A percentile compares a stretch with the other conserved stretches of the same genome.
Conservation (phyloP, 2,888 invertebrate species). For the Troides aeacus region DNA sequence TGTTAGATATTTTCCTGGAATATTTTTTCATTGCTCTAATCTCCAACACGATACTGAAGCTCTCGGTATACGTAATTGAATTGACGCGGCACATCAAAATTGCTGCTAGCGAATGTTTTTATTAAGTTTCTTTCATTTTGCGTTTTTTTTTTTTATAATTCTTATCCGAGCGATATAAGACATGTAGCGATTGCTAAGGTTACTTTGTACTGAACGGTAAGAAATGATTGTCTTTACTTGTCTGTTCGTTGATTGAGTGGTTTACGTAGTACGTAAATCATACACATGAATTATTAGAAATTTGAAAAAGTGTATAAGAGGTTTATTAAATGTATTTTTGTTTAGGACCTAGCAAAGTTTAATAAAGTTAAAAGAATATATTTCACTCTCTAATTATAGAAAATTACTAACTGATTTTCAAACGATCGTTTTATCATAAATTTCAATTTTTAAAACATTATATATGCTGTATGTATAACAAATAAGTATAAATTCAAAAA, state of each 20-base stretch:
- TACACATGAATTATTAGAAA: no score
- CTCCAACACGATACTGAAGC: slow-evolving; percentile 48
- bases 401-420: background rate
- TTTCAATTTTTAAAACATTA: background rate
- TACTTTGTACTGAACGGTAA: slow-evolving; percentile 42
- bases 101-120: slow-evolving; percentile 51
- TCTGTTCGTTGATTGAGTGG: background rate
- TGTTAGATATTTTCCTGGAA: slow-evolving; percentile 53
- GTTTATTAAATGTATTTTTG: no score
- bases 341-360: no score
- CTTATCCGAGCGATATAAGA: slow-evolving; percentile 9
- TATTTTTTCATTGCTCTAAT: slow-evolving; percentile 66
- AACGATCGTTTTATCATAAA: background rate
- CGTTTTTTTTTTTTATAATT: slow-evolving; percentile 33
- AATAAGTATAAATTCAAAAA: background rate
- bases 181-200: slow-evolving; percentile 24
- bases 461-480: background rate
- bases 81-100: slow-evolving; percentile 56
- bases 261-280: background rate
- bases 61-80: slow-evolving; percentile 52
- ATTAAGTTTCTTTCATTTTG: slow-evolving; percentile 48
- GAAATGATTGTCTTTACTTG: slow-evolving; percentile 37
- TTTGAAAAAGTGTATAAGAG: no score
- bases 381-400: background rate
- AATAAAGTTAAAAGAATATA: no score